Evolutionary conservation across 2,113 vertebrate genomes (phyloP).

Genomic region (Scopus umbretta): DNA sequence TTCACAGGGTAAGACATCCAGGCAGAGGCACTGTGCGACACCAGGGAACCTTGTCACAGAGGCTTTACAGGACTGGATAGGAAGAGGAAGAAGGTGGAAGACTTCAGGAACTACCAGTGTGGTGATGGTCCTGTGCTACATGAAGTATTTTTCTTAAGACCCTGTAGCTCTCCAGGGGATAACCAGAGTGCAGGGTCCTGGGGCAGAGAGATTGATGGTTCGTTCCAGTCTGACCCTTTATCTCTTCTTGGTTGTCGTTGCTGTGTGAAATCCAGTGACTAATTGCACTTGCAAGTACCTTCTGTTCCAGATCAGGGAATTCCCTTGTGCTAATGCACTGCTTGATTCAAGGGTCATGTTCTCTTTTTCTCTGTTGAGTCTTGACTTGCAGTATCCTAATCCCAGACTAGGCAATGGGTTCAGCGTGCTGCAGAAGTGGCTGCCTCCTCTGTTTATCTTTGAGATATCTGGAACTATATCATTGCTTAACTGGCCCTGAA

Average conservation of each 20-base stretch:
- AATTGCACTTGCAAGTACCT: neutral
- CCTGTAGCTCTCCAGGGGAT: neutral
- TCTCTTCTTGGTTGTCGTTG: neutral
- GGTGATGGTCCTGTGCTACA: neutral
- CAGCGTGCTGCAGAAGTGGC: neutral
- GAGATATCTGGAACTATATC: neutral
- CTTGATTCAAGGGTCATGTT: neutral
- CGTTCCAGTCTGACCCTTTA: neutral
- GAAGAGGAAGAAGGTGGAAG: neutral
- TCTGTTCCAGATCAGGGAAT: neutral
- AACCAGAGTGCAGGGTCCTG: neutral
- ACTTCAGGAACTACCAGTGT: neutral
- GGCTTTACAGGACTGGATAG: neutral
- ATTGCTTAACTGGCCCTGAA: neutral
- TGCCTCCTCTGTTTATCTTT: neutral
- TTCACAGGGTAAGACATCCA: neutral
- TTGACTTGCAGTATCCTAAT: neutral
- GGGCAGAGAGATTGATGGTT: neutral
- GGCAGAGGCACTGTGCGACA: neutral
- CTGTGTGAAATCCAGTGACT: neutral
- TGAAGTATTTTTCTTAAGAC: neutral
- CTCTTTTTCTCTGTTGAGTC: neutral
- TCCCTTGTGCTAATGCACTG: neutral
- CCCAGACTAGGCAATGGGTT: neutral
- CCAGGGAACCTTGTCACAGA: neutral